Percentiles rank a stretch among this genome's conserved stretches.
phyloP scores from a whole-genome alignment of 2,888 invertebrate species.

The Eumacrocentrus americanus region DNA sequence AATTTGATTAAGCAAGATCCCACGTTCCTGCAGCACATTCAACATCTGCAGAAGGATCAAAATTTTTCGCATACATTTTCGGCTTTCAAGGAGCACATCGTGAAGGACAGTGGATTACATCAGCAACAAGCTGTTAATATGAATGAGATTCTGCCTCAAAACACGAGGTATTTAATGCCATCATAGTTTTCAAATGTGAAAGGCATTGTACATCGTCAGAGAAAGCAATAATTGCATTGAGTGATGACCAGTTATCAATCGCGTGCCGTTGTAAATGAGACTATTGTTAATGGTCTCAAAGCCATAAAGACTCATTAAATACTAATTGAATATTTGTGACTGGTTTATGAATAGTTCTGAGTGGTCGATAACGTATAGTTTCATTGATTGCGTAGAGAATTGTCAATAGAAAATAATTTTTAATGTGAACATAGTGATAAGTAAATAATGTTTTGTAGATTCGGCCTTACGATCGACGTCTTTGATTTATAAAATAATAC shows the following conservation, averaged over 20 bases:
- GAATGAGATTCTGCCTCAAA: conserved; percentile 59
- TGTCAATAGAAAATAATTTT: background rate
- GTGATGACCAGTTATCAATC: background rate
- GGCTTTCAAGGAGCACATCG: conserved; percentile 55
- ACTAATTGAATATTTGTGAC: conserved; percentile 11
- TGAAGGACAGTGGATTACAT: conserved; percentile 48
- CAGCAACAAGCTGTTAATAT: conserved; percentile 56
- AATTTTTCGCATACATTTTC: conserved; percentile 54
- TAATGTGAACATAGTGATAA: background rate
- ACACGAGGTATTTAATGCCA: conserved; percentile 58
- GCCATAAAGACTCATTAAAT: conserved; percentile 15
- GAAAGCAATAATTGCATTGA: background rate
- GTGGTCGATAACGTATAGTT: too few relatives aligned
- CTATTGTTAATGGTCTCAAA: background rate
- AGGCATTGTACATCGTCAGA: too few relatives aligned
- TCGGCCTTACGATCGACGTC: conserved; percentile 8
- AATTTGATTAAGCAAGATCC: conserved; percentile 49
- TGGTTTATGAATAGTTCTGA: background rate
- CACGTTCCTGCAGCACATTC: conserved; percentile 52
- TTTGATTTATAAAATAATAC: background rate
- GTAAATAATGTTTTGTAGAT: background rate
- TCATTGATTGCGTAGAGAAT: background rate
- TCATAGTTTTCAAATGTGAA: conserved; percentile 49
- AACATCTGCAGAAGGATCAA: conserved; percentile 55
- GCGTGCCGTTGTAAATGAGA: too few relatives aligned